These are phyloP conservation scores for Heteronetta atricapilla DNA, from an alignment of 2,113 vertebrate genomes.

Conservation along the genomic window DNA sequence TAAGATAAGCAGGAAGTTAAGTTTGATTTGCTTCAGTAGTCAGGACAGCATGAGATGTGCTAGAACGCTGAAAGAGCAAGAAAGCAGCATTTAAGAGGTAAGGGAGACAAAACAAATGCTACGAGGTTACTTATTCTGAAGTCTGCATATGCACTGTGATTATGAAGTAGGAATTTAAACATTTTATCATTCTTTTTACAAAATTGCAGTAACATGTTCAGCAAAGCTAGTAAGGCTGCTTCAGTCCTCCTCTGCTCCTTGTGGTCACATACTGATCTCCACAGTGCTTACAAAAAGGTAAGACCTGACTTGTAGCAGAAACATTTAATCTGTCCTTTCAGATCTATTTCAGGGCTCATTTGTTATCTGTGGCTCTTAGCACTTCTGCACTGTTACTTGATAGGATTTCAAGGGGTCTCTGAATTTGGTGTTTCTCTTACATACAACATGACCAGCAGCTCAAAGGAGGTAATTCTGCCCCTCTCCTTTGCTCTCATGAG, in stretches of 20 bases:
- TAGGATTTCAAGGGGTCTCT: neutral
- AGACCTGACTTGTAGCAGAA: neutral
- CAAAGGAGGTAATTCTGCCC: neutral
- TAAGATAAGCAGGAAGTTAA: neutral
- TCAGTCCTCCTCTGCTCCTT: conserved; percentile 86
- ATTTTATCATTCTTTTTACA: neutral
- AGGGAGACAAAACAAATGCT: neutral
- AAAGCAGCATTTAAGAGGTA: neutral
- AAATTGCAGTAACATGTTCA: conserved; percentile 70
- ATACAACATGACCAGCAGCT: neutral
- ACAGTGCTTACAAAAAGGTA: conserved; percentile 86
- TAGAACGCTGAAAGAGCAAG: neutral
- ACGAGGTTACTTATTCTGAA: neutral
- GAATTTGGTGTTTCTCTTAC: neutral
- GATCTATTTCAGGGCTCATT: neutral
- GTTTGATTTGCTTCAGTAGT: neutral
- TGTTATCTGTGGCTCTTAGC: neutral
- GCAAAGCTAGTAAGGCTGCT: conserved; percentile 81
- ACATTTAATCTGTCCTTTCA: accelerated
- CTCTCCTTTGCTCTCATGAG: neutral
- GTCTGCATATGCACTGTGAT: neutral
- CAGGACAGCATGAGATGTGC: neutral
- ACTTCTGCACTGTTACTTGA: neutral
- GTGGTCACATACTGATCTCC: conserved; percentile 87
- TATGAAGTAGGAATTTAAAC: neutral